Evolutionary conservation across 1,140 invertebrate genomes (phyloP).

Genomic region (Drosophila bocqueti): DNA sequence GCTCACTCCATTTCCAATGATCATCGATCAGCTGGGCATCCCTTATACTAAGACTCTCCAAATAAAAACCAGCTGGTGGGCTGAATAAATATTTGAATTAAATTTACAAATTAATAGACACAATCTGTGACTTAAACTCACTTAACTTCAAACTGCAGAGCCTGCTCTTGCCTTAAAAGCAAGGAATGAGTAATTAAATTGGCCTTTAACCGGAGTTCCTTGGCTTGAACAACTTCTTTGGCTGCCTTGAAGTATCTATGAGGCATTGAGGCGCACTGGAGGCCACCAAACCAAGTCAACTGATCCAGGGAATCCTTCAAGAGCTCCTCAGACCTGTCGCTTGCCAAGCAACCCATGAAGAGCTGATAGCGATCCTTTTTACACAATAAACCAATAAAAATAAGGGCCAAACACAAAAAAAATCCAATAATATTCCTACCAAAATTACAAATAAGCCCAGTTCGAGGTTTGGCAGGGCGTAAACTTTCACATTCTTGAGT

Average conservation of each 20-base stretch:
- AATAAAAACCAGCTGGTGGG: conserved; percentile 31
- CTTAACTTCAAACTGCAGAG: conserved; percentile 13
- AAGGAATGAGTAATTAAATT: not conserved
- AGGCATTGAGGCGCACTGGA: conserved; percentile 28
- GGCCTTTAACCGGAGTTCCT: not conserved
- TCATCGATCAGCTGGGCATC: conserved; percentile 33
- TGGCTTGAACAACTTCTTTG: conserved; percentile 7
- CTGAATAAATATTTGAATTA: conserved; percentile 7
- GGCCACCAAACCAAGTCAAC: conserved; percentile 23
- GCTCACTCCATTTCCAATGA: conserved; percentile 60
- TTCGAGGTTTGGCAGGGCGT: conserved; percentile 40
- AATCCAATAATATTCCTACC: conserved; percentile 31
- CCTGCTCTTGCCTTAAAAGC: conserved; percentile 17
- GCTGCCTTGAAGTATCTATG: conserved; percentile 9
- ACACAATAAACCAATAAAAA: not conserved
- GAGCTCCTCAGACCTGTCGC: conserved; percentile 1
- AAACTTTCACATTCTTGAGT: conserved; percentile 37
- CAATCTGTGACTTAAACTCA: not conserved
- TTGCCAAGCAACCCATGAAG: conserved; percentile 33
- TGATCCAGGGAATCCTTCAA: conserved; percentile 27
- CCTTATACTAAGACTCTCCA: conserved; percentile 9
- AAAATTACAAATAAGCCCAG: conserved; percentile 71
- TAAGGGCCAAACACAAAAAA: not conserved
- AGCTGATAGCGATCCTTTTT: conserved; percentile 43
- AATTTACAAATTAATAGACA: not conserved